Percentiles rank a stretch among this genome's conserved stretches.
Evolutionary conservation across 2,888 invertebrate species (phyloP).

Genomic region (Phyto melanocephala): DNA sequence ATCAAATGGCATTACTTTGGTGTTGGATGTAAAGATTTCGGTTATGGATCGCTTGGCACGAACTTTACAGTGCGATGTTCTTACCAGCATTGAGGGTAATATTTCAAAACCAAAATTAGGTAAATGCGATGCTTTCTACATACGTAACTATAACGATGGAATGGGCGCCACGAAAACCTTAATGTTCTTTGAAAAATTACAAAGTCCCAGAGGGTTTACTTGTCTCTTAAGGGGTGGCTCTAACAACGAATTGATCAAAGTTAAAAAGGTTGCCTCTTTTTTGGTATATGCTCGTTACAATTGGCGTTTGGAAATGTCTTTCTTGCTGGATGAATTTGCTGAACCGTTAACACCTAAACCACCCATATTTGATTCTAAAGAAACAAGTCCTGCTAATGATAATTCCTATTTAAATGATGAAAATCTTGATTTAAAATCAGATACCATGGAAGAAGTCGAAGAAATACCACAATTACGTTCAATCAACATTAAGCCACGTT

Average conservation of each 20-base stretch:
- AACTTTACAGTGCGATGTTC: constrained; percentile 90
- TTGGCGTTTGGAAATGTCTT: constrained; percentile 94
- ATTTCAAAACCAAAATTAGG: constrained; percentile 90
- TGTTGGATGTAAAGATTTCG: constrained; percentile 89
- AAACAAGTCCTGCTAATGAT: constrained; percentile 75
- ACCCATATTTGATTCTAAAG: constrained; percentile 79
- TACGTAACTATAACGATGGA: constrained; percentile 81
- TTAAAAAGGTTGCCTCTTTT: constrained; percentile 90
- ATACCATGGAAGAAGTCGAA: constrained; percentile 51
- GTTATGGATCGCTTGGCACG: constrained; percentile 89
- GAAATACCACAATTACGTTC: constrained; percentile 69
- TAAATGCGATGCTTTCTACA: constrained; percentile 89
- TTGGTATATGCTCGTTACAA: constrained; percentile 90
- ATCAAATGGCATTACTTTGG: constrained; percentile 89
- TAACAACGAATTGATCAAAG: constrained; percentile 85
- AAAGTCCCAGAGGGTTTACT: constrained; percentile 90
- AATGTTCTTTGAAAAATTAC: constrained; percentile 96
- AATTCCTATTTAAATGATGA: constrained; percentile 48
- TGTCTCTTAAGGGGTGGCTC: constrained; percentile 92
- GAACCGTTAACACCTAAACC: constrained; percentile 83
- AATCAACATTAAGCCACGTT: constrained; percentile 33
- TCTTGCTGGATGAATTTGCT: constrained; percentile 92
- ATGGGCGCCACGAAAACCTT: constrained; percentile 87
- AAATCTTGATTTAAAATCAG: constrained; percentile 29
- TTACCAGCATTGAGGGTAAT: constrained; percentile 92